Evolutionary conservation across 2,797 vertebrate species (phyloP).

Genomic region (Anguilla obscura): DNA sequence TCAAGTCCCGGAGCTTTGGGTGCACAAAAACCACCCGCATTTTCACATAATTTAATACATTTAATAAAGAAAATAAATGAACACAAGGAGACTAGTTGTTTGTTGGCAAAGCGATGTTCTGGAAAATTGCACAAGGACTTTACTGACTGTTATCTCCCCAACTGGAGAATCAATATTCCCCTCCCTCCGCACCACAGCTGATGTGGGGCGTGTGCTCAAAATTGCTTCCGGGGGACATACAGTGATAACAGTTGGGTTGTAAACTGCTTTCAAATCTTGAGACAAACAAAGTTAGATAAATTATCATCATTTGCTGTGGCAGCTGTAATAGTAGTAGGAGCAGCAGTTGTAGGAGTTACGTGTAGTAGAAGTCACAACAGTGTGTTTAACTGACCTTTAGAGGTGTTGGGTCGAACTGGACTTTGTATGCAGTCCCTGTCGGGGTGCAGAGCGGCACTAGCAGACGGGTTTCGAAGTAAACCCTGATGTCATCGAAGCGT

Average conservation of each 20-base stretch:
- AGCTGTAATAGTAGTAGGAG: background rate
- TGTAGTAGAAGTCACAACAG: background rate
- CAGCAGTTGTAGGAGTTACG: background rate
- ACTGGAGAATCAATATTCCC: background rate
- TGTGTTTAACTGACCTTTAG: constrained; percentile 65
- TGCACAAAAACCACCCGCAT: background rate
- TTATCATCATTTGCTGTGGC: background rate
- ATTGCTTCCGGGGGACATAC: background rate
- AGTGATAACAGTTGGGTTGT: background rate
- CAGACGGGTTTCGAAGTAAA: constrained; percentile 81
- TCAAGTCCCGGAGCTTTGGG: background rate
- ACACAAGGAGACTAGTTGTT: background rate
- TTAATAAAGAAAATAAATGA: background rate
- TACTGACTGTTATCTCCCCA: background rate
- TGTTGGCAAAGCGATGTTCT: background rate
- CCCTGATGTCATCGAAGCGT: constrained; percentile 84
- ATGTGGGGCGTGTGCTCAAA: background rate
- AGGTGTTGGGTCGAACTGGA: constrained; percentile 80
- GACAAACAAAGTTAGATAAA: background rate
- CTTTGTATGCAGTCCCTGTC: constrained; percentile 78
- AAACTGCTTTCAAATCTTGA: background rate
- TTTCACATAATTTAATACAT: background rate
- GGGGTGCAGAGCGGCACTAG: constrained; percentile 75
- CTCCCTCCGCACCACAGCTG: background rate
- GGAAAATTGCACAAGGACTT: background rate